Base-by-base conservation (phyloP, 92 coral and sea anemone genomes). In the Epizoanthus rinbou region DNA sequence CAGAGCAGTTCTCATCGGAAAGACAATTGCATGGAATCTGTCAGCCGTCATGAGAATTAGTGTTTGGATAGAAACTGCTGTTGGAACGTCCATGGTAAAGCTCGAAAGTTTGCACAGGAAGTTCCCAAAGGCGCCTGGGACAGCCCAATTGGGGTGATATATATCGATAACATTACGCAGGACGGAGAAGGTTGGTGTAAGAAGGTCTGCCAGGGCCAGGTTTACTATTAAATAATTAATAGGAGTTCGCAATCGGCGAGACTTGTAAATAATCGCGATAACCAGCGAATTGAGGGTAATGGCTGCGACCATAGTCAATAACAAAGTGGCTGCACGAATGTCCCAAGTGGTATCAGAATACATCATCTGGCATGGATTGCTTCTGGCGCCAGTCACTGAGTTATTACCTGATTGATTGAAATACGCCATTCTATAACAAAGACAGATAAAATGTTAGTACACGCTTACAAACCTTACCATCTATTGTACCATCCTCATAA, bases 181-280 rank as follows among this genome's bases (percentile, higher is more conserved):
- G 14, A 75, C 39, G 28, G 81, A 52, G 10, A 75, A 57, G 4
- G 67, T 19, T 17, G 81, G 81, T 4, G 81, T 53, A 4, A 75
- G 43, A 21, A 75, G 60, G 6, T 75, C 81, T 2, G 81, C 65
- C 3, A 75, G 52, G 43, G 81, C 81, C 45, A 75, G 16, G 68
- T 75, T 75, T 9, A 75, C 4, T 75, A 75, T 75, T 33, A 75
- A 58, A 22, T 75, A 75, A 53, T 75, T 75, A 28, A 75, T 57
- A 6, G 81, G 66, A n/a, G 17, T 41, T 1, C 68, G 81, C 14
- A 57, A 19, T 15, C 68, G 37, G 68, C 25, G 62, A 13, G 62
- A 54, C 53, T 35, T 57, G 66, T 66, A 75, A 17, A 57, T 52
- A 13, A 75, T 75, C 81, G 62, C 14, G 39, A 75, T 75, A 15